phyloP scores from a whole-genome alignment of 1,140 invertebrate genomes.

The Drosophila rufa region DNA sequence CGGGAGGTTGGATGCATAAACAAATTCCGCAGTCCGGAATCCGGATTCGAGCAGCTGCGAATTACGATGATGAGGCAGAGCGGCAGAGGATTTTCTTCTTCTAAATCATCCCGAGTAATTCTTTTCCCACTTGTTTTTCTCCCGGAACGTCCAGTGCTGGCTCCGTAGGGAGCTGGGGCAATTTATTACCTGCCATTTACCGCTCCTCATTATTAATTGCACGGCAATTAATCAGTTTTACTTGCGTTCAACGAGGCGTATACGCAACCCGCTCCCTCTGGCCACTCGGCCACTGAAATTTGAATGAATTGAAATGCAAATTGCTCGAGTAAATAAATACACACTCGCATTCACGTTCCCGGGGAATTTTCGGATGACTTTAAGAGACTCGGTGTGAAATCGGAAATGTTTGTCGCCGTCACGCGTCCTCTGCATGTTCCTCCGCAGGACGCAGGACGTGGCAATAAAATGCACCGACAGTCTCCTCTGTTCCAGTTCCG shows the following conservation, averaged over 20 bases:
- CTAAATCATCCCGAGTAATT: slow-evolving; percentile 22
- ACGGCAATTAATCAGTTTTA: slow-evolving; percentile 78
- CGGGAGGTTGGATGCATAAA: slow-evolving; percentile 41
- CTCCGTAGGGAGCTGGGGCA: slow-evolving; percentile 43
- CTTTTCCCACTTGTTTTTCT: slow-evolving; percentile 1
- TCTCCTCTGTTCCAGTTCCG: slow-evolving; percentile 43
- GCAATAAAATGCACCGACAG: slow-evolving; percentile 73
- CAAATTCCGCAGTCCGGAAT: slow-evolving; percentile 26
- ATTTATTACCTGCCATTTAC: slow-evolving; percentile 82
- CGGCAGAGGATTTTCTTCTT: slow-evolving; percentile 45
- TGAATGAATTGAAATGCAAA: slow-evolving; percentile 79
- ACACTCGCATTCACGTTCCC: slow-evolving; percentile 22
- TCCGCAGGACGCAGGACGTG: slow-evolving; percentile 53
- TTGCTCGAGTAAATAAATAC: slow-evolving; percentile 63
- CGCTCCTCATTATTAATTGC: slow-evolving; percentile 79
- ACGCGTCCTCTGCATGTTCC: slow-evolving; percentile 29
- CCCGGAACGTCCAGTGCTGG: slow-evolving; percentile 1
- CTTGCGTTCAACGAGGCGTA: slow-evolving; percentile 75
- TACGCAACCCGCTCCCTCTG: slow-evolving; percentile 43
- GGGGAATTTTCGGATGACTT: slow-evolving; percentile 38
- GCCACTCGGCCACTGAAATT: slow-evolving; percentile 26
- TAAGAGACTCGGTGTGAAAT: slow-evolving; percentile 68
- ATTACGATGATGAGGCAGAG: slow-evolving; percentile 19
- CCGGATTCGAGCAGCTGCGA: slow-evolving; percentile 23
- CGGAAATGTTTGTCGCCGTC: slow-evolving; percentile 64